Evolutionary conservation across 2,888 invertebrate species (phyloP).

Genomic region (Drosophila borealis): DNA sequence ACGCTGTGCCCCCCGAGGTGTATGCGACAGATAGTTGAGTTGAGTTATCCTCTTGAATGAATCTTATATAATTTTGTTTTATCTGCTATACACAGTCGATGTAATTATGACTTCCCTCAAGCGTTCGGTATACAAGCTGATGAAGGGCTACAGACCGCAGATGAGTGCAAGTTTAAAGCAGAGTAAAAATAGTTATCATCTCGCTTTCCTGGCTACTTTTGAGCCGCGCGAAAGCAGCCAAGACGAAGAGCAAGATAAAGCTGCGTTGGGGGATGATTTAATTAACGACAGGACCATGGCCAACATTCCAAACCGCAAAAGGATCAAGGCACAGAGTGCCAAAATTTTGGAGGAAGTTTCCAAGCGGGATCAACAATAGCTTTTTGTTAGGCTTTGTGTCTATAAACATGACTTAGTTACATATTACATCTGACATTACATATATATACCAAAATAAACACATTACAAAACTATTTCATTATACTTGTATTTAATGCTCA

Average conservation of each 20-base stretch:
- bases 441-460: background rate
- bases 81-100: slow-evolving; percentile 56
- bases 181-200: slow-evolving; percentile 68
- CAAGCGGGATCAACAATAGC: slow-evolving; percentile 73
- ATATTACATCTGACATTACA: slow-evolving; percentile 2
- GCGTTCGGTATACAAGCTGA: slow-evolving; percentile 66
- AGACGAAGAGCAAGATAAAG: slow-evolving; percentile 23
- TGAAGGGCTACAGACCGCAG: slow-evolving; percentile 54
- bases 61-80: background rate
- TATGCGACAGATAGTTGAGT: slow-evolving; percentile 78
- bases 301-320: slow-evolving; percentile 79
- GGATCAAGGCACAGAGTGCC: slow-evolving; percentile 81
- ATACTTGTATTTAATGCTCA: too few species aligned
- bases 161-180: slow-evolving; percentile 19
- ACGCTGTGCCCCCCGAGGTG: slow-evolving; percentile 72
- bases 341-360: slow-evolving; percentile 79
- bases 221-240: slow-evolving; percentile 12
- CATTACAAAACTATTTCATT: background rate
- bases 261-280: slow-evolving; percentile 54
- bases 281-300: slow-evolving; percentile 61
- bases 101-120: slow-evolving; percentile 68
- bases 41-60: background rate
- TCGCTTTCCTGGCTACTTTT: slow-evolving; percentile 43
- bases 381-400: background rate
- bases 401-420: background rate